Conservation (phyloP, 1,140 invertebrate species). For the Ceratina calcarata region DNA sequence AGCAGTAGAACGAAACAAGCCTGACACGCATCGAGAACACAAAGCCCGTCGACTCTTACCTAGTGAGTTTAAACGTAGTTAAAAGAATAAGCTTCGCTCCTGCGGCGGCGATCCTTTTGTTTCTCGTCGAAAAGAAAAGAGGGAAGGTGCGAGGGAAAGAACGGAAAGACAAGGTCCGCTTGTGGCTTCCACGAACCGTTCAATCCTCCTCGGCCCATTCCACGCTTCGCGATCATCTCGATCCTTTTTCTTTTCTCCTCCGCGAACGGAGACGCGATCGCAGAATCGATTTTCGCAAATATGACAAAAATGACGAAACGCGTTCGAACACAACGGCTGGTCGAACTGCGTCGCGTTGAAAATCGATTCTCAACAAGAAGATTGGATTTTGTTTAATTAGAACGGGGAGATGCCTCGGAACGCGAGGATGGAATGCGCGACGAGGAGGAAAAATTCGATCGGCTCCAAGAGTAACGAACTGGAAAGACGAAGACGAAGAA, state of each 20-base stretch:
- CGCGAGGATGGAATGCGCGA: background rate
- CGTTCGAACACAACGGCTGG: background rate
- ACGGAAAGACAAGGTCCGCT: background rate
- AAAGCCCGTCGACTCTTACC: conserved; percentile 5
- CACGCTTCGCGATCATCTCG: background rate
- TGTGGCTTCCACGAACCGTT: conserved; percentile 2
- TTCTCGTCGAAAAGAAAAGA: conserved; percentile 9
- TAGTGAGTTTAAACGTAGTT: conserved; percentile 27
- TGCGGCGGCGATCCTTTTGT: conserved; percentile 26
- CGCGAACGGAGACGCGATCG: background rate
- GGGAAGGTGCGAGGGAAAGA: background rate
- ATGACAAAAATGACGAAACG: background rate
- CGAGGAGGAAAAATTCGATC: background rate
- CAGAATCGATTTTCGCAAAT: background rate
- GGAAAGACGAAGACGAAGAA: background rate
- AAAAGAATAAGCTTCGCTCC: conserved; percentile 12
- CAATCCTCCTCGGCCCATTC: background rate
- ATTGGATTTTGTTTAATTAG: too few species aligned
- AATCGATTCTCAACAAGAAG: too few species aligned
- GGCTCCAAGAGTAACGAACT: background rate
- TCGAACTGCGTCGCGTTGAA: too few species aligned
- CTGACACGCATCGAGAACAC: conserved; percentile 15
- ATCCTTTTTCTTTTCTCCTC: background rate
- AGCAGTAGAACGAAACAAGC: conserved; percentile 39
- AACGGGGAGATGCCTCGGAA: background rate